phyloP scores from a whole-genome alignment of 92 coral and sea anemone genomes.

The Epizoanthus illoricatus region DNA sequence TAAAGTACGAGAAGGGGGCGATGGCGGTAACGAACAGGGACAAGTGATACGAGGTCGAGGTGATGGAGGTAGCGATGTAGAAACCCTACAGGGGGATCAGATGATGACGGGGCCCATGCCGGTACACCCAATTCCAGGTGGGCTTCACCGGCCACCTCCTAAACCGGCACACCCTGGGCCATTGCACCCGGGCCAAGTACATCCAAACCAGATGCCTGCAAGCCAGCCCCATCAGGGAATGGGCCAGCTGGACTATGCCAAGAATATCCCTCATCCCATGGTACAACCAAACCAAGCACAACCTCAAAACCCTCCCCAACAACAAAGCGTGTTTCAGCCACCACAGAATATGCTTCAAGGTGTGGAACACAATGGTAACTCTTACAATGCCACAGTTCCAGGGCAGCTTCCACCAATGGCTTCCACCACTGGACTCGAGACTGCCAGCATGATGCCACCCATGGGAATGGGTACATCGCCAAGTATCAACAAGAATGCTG shows the following conservation, averaged over 20 bases:
- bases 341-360: constrained; percentile 36
- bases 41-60: constrained; percentile 71
- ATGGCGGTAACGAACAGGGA: constrained; percentile 66
- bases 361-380: constrained; percentile 36
- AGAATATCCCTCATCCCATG: constrained; percentile 25
- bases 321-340: constrained; percentile 29
- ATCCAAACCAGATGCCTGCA: constrained; percentile 2
- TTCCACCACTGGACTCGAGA: constrained; percentile 18
- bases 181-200: constrained; percentile 13
- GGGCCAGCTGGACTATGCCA: constrained; percentile 19
- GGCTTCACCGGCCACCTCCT: constrained; percentile 19
- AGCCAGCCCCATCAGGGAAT: constrained; percentile 29
- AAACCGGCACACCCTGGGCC: constrained; percentile 17
- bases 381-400: constrained; percentile 14
- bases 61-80: constrained; percentile 69
- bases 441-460: constrained; percentile 19
- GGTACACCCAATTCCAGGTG: constrained; percentile 21
- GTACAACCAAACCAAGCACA: constrained; percentile 18
- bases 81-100: constrained; percentile 49
- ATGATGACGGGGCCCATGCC: constrained; percentile 42
- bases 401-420: constrained; percentile 20
- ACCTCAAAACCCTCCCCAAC: neutral
- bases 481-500: constrained; percentile 66
- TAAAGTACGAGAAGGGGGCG: constrained; percentile 78
- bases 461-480: constrained; percentile 23